Evolutionary conservation across 2,888 invertebrate species (phyloP).

Genomic region (Agrenia bidenticulata): DNA sequence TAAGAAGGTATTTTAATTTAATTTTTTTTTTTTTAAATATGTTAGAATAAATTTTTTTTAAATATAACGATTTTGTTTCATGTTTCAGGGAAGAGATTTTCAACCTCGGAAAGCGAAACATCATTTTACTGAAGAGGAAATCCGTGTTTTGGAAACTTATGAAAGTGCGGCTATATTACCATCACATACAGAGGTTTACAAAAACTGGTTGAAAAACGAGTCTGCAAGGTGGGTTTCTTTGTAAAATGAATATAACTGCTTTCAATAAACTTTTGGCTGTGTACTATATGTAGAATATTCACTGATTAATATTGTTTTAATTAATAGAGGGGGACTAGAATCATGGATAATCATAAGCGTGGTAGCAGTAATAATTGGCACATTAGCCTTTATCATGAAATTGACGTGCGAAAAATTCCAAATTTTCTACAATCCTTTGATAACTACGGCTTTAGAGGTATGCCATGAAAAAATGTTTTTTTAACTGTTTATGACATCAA

Average conservation of each 20-base stretch:
- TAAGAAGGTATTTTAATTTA: slow-evolving; percentile 31
- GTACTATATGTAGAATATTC: too few relatives aligned
- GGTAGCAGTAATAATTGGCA: slow-evolving; percentile 56
- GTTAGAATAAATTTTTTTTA: not conserved
- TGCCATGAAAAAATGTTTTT: too few relatives aligned
- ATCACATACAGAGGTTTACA: slow-evolving; percentile 56
- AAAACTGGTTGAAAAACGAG: slow-evolving; percentile 55
- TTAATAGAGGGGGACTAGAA: slow-evolving; percentile 53
- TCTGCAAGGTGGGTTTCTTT: slow-evolving; percentile 48
- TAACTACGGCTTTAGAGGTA: slow-evolving; percentile 40
- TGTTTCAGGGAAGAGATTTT: slow-evolving; percentile 56
- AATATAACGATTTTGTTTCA: too few relatives aligned
- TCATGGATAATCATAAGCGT: slow-evolving; percentile 56
- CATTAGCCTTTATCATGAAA: slow-evolving; percentile 56
- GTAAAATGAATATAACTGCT: too few relatives aligned
- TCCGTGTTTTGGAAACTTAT: slow-evolving; percentile 55
- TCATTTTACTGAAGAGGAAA: slow-evolving; percentile 56
- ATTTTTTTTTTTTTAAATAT: not conserved
- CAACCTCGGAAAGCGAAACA: slow-evolving; percentile 56
- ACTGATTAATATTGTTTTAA: slow-evolving; percentile 2
- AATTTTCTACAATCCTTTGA: slow-evolving; percentile 46
- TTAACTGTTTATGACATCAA: too few relatives aligned
- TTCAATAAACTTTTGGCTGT: too few relatives aligned
- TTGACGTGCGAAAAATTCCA: slow-evolving; percentile 49
- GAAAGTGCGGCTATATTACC: slow-evolving; percentile 57